Base-by-base conservation (phyloP, 1,140 invertebrate genomes). In the Ladona fulva region DNA sequence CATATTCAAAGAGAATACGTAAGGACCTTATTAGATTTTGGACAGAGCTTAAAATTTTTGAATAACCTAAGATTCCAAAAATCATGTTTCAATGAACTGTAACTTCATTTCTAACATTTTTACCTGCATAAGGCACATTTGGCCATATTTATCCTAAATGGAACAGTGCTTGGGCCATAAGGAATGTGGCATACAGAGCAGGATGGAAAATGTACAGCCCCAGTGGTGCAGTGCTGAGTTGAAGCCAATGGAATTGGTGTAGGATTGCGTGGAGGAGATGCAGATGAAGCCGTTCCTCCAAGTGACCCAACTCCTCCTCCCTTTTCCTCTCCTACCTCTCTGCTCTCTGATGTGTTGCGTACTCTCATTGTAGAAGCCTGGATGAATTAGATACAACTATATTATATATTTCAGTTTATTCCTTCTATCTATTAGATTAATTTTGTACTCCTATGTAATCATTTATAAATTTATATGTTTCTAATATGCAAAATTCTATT, bases 121-220 rank as follows among this genome's bases (percentile, higher is more conserved):
- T 86, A 93, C 88, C 89, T 89, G 86, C 94, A 95, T 0, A 91
- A 84, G 16, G 86, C 86, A 85, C 94, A 95, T 75, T 89, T 89
- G 6, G 87, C 85, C 8, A 92, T 86, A 75, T 88, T 89, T 73
- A 92, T 88, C 44, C 88, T 87, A 82, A 94, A 92, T 11, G 94
- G 93, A 44, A 93, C 87, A 44, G 89, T 91, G 37, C 85, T 86
- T 37, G 91, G 88, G 77, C 88, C 91, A 82, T 95, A 96, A 0
- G 95, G 94, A 79, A 96, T 88, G 84, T 96, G 95, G 82, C 93
- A 94, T 0, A 95, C 79, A 5, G 84, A 86, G 85, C 88, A 92
- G 80, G 82, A 42, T 44, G 59, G 11, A 74, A 44, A 44, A 25
- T 19, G 44, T 8, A 76, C 77, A 75, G 76, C 74, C 19, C 76